phyloP scores from a whole-genome alignment of 2,888 invertebrate genomes.

The Lissonota sp. region DNA sequence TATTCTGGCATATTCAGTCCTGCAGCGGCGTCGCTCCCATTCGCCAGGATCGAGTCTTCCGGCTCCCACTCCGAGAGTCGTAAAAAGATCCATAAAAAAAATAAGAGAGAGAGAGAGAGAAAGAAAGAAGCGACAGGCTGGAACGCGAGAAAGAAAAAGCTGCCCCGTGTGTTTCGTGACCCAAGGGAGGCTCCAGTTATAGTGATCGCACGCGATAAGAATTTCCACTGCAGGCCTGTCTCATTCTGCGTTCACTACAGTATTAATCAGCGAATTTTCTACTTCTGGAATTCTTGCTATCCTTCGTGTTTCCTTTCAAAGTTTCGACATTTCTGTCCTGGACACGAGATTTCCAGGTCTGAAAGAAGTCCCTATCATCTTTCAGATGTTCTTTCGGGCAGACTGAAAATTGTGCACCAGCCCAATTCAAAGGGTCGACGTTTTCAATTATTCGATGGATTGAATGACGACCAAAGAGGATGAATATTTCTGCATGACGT shows the following conservation, averaged over 20 bases:
- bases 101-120: neutral
- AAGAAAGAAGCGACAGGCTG: too few relatives aligned
- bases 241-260: neutral
- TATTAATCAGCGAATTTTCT: slow-evolving; percentile 17
- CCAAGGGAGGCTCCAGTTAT: slow-evolving; percentile 29
- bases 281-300: neutral
- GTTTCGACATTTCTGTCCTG: too few relatives aligned
- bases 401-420: neutral
- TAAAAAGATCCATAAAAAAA: slow-evolving; percentile 58
- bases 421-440: slow-evolving; percentile 66
- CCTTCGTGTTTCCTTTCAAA: too few relatives aligned
- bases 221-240: slow-evolving; percentile 33
- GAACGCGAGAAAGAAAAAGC: slow-evolving; percentile 35
- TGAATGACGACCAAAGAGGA: slow-evolving; percentile 74
- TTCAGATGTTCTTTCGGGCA: neutral
- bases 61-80: slow-evolving; percentile 43
- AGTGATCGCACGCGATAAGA: slow-evolving; percentile 62
- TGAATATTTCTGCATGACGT: slow-evolving; percentile 76
- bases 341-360: too few relatives aligned
- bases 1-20: neutral
- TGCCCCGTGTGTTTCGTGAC: slow-evolving; percentile 52
- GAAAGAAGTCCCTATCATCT: neutral
- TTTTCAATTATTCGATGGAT: slow-evolving; percentile 80
- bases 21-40: neutral
- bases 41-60: slow-evolving; percentile 15